Base-by-base conservation (phyloP, 2,888 invertebrate species). In the Elgonia sp. region DNA sequence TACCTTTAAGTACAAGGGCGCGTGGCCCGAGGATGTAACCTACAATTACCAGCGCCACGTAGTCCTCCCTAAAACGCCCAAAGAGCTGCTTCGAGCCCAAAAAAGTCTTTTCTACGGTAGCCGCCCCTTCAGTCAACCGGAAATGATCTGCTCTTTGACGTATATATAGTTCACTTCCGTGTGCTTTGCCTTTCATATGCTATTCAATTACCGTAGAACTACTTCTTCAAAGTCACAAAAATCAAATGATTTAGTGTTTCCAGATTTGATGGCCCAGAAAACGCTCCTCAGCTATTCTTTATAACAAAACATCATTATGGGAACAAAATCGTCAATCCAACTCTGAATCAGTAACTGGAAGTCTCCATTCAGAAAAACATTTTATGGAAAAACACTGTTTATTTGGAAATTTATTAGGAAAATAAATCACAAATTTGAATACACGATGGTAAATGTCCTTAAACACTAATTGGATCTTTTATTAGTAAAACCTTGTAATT, bases 21-120 rank as follows among this genome's bases (percentile, higher is more conserved):
- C 90, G 90, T 91, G 89, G 90, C 90, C 81, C 87, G 83, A 84
- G 89, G 89, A 86, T 76, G 87, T 84, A 91, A 90, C 90, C 90
- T 91, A 89, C 90, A 91, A 91, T 91, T 91, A 90, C 88, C 87
- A 88, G 86, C 89, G 85, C 89, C 90, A 87, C 89, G 76, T 86
- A 76, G 88, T 84, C 89, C 85, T 89, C 87, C 87, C 86, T 84
- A 76, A 89, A 87, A 83, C 84, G 87, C 85, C 87, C 89, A 82
- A 62, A 81, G 86, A 79, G 82, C 86, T 63, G 83, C 81, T 89
- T 69, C 84, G 84, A 76, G 55, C 20, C 80, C 46, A 89, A 89
- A 62, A 89, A 89, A 87, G 85, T 87, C 84, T 83, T 70, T 70
- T 72, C 82, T 76, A 67, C 87, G 87, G 89, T 89, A 86, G 87